A percentile compares a stretch with the other conserved stretches of the same genome.
Conservation (phyloP, 2,888 invertebrate species). For the Masnerella sp. region DNA sequence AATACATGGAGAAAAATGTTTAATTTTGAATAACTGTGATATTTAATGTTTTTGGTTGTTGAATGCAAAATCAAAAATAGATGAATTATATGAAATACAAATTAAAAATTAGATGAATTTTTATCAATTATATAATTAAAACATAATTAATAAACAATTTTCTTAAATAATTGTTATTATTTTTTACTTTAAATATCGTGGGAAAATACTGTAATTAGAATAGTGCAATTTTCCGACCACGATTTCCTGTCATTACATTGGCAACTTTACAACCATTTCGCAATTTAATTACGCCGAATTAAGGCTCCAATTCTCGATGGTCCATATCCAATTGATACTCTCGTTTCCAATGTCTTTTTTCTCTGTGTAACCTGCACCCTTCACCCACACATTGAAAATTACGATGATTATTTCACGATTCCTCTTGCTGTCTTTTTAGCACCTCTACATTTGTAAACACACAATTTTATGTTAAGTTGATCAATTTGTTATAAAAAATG, state of each 20-base stretch:
- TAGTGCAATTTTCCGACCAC: slow-evolving; percentile 22
- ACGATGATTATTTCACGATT: too few species aligned
- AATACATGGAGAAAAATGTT: too few species aligned
- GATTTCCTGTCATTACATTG: slow-evolving; percentile 20
- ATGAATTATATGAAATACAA: too few species aligned
- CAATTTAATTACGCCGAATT: slow-evolving; percentile 31
- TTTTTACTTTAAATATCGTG: not conserved
- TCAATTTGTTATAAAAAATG: too few species aligned
- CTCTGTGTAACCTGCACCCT: slow-evolving; percentile 33
- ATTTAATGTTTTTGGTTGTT: too few species aligned
- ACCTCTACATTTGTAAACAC: too few species aligned
- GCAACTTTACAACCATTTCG: slow-evolving; percentile 28
- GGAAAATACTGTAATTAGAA: slow-evolving; percentile 1
- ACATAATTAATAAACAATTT: too few species aligned
- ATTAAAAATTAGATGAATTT: too few species aligned
- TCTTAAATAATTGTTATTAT: not conserved
- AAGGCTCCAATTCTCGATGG: slow-evolving; percentile 17
- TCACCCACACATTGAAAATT: slow-evolving; percentile 18
- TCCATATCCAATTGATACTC: slow-evolving; percentile 1
- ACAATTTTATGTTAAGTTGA: too few species aligned
- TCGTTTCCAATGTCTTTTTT: slow-evolving; percentile 20
- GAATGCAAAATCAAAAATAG: too few species aligned
- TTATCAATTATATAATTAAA: not conserved
- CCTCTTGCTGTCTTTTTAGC: too few species aligned
- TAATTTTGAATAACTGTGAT: too few species aligned